A percentile compares a stretch with the other conserved stretches of the same genome.
phyloP scores from a whole-genome alignment of 2,888 invertebrate species.

The Noctua janthina region DNA sequence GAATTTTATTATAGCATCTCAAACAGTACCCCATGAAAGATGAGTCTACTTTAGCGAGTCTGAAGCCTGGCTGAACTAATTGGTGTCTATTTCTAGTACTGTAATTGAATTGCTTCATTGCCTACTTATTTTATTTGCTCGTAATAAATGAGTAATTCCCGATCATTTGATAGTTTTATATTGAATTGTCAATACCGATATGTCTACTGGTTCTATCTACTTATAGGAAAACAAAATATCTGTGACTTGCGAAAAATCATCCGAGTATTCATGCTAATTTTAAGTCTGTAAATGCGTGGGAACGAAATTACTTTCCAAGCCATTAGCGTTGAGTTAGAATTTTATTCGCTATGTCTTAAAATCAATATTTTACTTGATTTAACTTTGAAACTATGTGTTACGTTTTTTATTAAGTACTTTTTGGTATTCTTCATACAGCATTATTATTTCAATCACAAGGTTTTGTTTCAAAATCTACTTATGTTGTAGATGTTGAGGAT shows the following conservation, averaged over 20 bases:
- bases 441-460: background rate
- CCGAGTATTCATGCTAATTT: conserved; percentile 21
- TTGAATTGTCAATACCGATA: background rate
- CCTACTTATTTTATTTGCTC: background rate
- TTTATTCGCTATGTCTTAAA: background rate
- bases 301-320: conserved; percentile 13
- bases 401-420: background rate
- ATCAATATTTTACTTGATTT: conserved; percentile 1
- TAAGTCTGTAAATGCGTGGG: conserved; percentile 4
- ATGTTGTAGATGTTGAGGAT: background rate
- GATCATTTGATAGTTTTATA: background rate
- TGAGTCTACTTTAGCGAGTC: no score
- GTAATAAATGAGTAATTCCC: background rate
- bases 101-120: background rate
- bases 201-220: background rate
- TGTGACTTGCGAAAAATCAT: conserved; percentile 3
- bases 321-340: background rate
- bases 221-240: conserved; percentile 1
- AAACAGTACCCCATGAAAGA: no score
- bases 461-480: background rate
- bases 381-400: background rate
- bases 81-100: no score
- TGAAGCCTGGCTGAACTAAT: no score
- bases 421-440: background rate
- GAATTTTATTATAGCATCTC: no score